These are phyloP conservation scores for Diprion similis DNA, from an alignment of 1,140 invertebrate genomes.

Conservation along the genomic window DNA sequence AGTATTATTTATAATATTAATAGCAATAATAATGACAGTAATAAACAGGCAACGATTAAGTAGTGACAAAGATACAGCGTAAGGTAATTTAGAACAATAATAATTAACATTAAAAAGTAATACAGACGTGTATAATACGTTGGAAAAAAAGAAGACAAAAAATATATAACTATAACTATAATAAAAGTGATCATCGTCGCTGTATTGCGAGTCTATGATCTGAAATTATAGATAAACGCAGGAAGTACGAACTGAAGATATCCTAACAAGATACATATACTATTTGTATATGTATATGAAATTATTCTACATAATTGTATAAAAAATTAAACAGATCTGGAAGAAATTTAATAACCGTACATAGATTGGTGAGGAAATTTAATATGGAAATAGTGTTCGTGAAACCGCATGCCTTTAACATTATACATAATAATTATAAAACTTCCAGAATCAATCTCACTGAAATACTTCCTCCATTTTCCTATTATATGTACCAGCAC, in stretches of 20 bases:
- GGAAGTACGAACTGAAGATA: background rate
- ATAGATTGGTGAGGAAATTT: background rate
- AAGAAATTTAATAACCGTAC: background rate
- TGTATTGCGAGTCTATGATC: conserved; percentile 24
- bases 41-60: conserved; percentile 24
- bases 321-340: background rate
- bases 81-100: conserved; percentile 26
- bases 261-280: background rate
- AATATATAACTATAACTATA: conserved; percentile 31
- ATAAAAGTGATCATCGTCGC: conserved; percentile 27
- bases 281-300: background rate
- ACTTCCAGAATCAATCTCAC: too few relatives aligned
- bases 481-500: background rate
- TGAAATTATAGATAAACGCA: conserved; percentile 8
- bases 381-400: background rate
- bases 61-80: conserved; percentile 21
- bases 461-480: background rate
- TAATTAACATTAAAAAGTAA: conserved; percentile 16
- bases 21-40: conserved; percentile 14
- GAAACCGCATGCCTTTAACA: background rate
- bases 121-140: conserved; percentile 22
- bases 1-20: background rate
- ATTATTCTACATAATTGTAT: background rate
- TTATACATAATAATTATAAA: too few relatives aligned
- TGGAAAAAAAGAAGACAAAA: background rate